Evolutionary conservation across 30 jellyfish, hydroid and myxozoan genomes (phyloP).

Genomic region (Sanderia malayensis): DNA sequence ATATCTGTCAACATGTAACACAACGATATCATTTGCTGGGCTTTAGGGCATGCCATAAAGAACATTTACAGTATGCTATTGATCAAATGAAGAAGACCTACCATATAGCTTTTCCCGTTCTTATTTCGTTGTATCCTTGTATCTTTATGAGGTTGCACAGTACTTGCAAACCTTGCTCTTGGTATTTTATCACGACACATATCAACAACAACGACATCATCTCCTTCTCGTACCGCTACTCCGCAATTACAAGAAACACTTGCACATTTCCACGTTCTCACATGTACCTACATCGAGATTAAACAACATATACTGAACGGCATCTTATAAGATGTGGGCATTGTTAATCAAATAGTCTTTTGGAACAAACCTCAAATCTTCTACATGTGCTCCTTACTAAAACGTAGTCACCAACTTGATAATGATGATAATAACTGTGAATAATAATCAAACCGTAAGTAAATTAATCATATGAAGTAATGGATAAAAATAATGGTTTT

Average conservation of each 20-base stretch:
- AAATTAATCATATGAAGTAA: not conserved
- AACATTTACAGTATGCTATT: not conserved
- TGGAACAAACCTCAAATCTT: conserved; percentile 45
- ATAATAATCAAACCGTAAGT: not conserved
- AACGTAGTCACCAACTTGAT: conserved; percentile 49
- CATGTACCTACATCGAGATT: conserved; percentile 70
- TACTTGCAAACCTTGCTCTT: conserved; percentile 83
- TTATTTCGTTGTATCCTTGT: conserved; percentile 54
- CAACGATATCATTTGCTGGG: not conserved
- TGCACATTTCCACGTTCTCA: conserved; percentile 80
- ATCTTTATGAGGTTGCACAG: conserved; percentile 75
- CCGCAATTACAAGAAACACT: conserved; percentile 92
- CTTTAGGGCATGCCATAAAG: not conserved
- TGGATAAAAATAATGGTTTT: no score
- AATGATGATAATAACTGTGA: conserved; percentile 53
- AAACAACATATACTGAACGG: no score
- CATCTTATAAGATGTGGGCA: no score
- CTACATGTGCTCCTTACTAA: conserved; percentile 46
- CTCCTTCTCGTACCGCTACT: conserved; percentile 93
- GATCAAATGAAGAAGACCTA: conserved; percentile 17
- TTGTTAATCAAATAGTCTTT: no score
- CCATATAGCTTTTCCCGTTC: conserved; percentile 78
- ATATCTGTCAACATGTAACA: conserved; percentile 32
- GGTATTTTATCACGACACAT: conserved; percentile 92
- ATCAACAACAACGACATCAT: conserved; percentile 85